Conservation (phyloP, 2,888 invertebrate genomes). For the Unio delphinus region DNA sequence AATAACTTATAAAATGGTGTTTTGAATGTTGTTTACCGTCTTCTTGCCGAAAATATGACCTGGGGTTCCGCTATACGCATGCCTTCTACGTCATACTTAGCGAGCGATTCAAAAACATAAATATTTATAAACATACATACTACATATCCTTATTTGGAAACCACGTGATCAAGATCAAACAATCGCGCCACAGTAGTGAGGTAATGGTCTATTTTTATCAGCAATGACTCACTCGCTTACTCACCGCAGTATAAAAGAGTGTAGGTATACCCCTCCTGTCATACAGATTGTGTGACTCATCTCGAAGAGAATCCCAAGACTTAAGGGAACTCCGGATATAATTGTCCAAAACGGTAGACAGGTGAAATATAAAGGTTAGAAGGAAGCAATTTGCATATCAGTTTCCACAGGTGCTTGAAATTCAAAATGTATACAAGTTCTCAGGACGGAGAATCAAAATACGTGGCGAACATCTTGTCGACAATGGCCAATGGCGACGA, state of each 20-base stretch:
- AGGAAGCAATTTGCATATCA: conserved; percentile 1
- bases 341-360: conserved; percentile 3
- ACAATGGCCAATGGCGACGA: conserved; percentile 67
- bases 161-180: conserved; percentile 22
- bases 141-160: conserved; percentile 35
- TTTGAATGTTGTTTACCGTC: no score
- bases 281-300: conserved; percentile 33
- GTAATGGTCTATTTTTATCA: conserved; percentile 33
- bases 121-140: background rate
- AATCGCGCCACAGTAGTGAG: conserved; percentile 8
- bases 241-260: conserved; percentile 33
- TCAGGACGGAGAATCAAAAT: conserved; percentile 60
- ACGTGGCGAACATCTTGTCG: conserved; percentile 69
- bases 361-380: background rate
- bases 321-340: conserved; percentile 10
- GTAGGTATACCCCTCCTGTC: conserved; percentile 31
- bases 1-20: no score
- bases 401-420: conserved; percentile 1
- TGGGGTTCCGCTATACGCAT: no score
- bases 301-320: conserved; percentile 17
- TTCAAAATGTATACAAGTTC: conserved; percentile 24
- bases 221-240: conserved; percentile 23
- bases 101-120: no score
- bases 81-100: no score
- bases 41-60: no score